Evolutionary conservation across 2,797 vertebrate genomes (phyloP).

Genomic region (Acipenser oxyrinchus): DNA sequence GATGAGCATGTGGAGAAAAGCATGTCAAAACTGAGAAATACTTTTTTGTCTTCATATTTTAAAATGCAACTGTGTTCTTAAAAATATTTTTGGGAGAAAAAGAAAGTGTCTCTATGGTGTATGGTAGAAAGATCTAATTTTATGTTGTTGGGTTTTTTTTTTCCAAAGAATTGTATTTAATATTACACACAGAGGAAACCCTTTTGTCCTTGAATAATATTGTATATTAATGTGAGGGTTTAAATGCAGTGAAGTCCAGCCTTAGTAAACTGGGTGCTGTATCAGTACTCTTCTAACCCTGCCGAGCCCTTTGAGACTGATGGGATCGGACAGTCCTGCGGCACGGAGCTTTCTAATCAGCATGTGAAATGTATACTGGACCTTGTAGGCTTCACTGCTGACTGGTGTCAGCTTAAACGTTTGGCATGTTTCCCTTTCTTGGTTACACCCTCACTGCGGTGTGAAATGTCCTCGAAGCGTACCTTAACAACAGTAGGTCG

Average conservation of each 20-base stretch:
- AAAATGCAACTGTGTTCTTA: too few species aligned
- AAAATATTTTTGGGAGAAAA: too few species aligned
- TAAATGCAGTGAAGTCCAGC: background rate
- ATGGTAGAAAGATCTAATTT: constrained; percentile 7
- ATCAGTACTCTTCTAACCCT: constrained; percentile 26
- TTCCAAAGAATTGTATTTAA: constrained; percentile 7
- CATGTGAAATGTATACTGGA: background rate
- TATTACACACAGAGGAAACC: constrained; percentile 10
- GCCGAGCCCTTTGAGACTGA: background rate
- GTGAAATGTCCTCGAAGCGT: too few species aligned
- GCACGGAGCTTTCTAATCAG: background rate
- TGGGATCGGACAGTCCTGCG: background rate
- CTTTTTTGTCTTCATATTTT: too few species aligned
- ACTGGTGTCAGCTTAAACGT: background rate
- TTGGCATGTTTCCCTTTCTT: too few species aligned
- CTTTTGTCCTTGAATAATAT: background rate
- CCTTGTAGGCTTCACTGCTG: background rate
- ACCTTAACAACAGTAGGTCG: too few species aligned
- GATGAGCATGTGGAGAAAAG: too few species aligned
- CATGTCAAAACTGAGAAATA: too few species aligned
- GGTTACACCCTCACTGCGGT: too few species aligned
- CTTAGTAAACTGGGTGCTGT: constrained; percentile 18
- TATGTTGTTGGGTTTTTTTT: constrained; percentile 1
- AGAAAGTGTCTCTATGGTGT: constrained; percentile 1
- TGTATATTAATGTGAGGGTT: constrained; percentile 1